phyloP scores from a whole-genome alignment of 1,140 invertebrate genomes.

The Drosophila elegans region DNA sequence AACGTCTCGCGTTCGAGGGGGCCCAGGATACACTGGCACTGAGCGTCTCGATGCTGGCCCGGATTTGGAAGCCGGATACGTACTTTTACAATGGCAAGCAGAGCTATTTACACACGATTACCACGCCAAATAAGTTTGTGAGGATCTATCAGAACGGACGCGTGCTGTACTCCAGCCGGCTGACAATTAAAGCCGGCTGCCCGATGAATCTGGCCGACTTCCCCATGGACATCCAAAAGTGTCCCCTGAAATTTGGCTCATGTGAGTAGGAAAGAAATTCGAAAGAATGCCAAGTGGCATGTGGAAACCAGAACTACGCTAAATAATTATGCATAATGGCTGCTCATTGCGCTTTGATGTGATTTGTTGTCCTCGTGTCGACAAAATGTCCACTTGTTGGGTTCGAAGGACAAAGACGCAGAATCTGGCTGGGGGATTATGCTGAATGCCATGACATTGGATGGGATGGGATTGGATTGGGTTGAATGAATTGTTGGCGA shows the following conservation, averaged over 20 bases:
- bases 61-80: constrained; percentile 96
- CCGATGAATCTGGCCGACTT: constrained; percentile 97
- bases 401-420: constrained; percentile 23
- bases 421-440: constrained; percentile 7
- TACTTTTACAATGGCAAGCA: constrained; percentile 95
- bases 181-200: constrained; percentile 96
- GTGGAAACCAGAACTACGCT: constrained; percentile 7
- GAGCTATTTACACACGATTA: constrained; percentile 94
- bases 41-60: constrained; percentile 90
- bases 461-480: constrained; percentile 2
- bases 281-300: constrained; percentile 14
- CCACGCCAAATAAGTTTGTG: constrained; percentile 95
- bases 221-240: constrained; percentile 95
- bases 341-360: constrained; percentile 66
- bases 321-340: constrained; percentile 79
- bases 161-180: constrained; percentile 92
- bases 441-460: constrained; percentile 65
- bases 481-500: constrained; percentile 1
- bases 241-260: constrained; percentile 94
- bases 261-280: constrained; percentile 88
- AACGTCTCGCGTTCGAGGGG: constrained; percentile 89
- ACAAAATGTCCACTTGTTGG: constrained; percentile 64
- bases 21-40: constrained; percentile 88
- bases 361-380: constrained; percentile 40
- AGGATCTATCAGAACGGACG: constrained; percentile 92